Conservation (phyloP, 2,888 invertebrate genomes). For the Baronia brevicornis region DNA sequence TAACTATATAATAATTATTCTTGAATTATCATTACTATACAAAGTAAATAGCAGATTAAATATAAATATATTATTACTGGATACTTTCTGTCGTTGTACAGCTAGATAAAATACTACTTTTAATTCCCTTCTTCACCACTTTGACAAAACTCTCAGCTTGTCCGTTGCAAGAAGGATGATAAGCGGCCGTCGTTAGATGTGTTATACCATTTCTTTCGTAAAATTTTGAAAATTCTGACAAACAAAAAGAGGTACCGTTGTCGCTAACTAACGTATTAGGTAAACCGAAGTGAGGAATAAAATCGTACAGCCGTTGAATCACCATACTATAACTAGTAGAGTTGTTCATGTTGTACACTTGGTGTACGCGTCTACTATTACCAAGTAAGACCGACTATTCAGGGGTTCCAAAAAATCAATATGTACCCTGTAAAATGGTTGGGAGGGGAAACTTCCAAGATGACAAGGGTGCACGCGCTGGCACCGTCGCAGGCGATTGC, state of each 20-base stretch:
- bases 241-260: constrained; percentile 16
- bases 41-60: no score
- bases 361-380: constrained; percentile 22
- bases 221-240: constrained; percentile 17
- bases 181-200: constrained; percentile 21
- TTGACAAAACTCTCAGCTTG: constrained; percentile 15
- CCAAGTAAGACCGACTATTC: no score
- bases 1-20: no score
- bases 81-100: constrained; percentile 4
- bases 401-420: no score
- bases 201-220: constrained; percentile 19
- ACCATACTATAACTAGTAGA: constrained; percentile 3
- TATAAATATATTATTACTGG: no score
- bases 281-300: constrained; percentile 8
- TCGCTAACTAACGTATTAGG: constrained; percentile 13
- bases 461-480: no score
- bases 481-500: no score
- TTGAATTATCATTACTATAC: no score
- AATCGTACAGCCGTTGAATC: constrained; percentile 12
- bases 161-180: constrained; percentile 25
- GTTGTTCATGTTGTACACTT: neutral
- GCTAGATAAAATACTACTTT: constrained; percentile 9
- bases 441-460: no score
- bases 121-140: constrained; percentile 20
- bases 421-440: no score